Base-by-base conservation (phyloP, 1,140 invertebrate genomes). In the Apis mellifera region DNA sequence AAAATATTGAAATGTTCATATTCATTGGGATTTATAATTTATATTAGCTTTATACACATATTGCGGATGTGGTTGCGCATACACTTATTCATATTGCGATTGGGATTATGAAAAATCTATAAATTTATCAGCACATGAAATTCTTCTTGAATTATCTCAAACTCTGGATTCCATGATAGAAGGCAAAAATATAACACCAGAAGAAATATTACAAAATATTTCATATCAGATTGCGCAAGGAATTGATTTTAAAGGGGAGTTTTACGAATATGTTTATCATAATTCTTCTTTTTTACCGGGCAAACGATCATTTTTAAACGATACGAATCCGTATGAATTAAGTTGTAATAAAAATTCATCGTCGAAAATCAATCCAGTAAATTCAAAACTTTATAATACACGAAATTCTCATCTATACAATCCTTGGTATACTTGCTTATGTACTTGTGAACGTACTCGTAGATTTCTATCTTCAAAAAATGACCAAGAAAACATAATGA, bases 141-240 rank as follows among this genome's bases (percentile, higher is more conserved):
- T 95, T 11, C 86, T 95, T 7, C 77, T 94, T 21, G 94, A 94
- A 74, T 85, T 95, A 42, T 92, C 94, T 71, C 91, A 90, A 59
- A 93, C 92, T 17, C 88, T 95, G n/a, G 94, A 93, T 84, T 93
- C 92, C 48, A 92, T 94, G 17, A 92, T 94, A 83, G 93, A 95
- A 55, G 92, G 92, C 11, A 92, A 92, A 54, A 92, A 82, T 42
- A 82, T 90, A 52, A 88, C 90, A 17, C 91, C 94, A 8, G 93
- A 94, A 73, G 93, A 95, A 66, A 92, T 94, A 54, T 86, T 95
- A 8, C 90, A 90, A 26, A 90, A 90, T 54, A 92, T 95, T 11
- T 93, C 94, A 66, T 90, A 92, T 9, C 94, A 92, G 13, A 92
- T 95, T n/a, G 79, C 89, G 3, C 66, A 90, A 48, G 93, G 92